These are phyloP conservation scores for Steinernema scapterisci DNA, from an alignment of 2,888 invertebrate genomes.

Conservation along the genomic window DNA sequence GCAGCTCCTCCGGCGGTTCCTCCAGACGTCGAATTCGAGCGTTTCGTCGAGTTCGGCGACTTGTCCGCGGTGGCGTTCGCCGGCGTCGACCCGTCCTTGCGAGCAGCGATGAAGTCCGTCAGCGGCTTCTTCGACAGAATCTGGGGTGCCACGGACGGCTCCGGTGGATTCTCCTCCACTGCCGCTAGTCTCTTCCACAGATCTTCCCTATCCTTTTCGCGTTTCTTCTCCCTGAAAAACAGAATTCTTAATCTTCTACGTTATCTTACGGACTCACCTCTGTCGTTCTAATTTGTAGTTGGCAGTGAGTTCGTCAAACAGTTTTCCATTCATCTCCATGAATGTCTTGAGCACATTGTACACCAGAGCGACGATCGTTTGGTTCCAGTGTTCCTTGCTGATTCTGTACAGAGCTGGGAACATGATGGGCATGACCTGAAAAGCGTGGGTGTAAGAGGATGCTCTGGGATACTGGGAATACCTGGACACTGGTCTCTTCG, in stretches of 20 bases:
- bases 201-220: conserved; percentile 94
- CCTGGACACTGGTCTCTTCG: conserved; percentile 90
- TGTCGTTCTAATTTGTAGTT: conserved; percentile 98
- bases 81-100: not conserved
- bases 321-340: conserved; percentile 99
- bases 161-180: conserved; percentile 50
- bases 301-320: conserved; percentile 97
- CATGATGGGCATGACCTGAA: conserved; percentile 95
- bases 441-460: not conserved
- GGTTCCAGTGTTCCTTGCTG: conserved; percentile 99
- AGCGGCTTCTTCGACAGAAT: conserved; percentile 39
- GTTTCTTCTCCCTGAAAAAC: conserved; percentile 82
- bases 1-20: not conserved
- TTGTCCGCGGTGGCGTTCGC: not conserved
- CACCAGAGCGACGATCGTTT: conserved; percentile 97
- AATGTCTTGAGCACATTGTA: conserved; percentile 99
- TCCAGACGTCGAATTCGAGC: conserved; percentile 14
- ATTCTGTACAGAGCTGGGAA: conserved; percentile 98
- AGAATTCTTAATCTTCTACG: not conserved
- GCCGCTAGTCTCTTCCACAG: conserved; percentile 77
- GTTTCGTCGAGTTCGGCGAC: conserved; percentile 24
- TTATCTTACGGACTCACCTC: conserved; percentile 77
- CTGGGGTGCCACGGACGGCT: conserved; percentile 21
- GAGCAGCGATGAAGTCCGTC: conserved; percentile 36
- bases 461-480: conserved; percentile 17